Base-by-base conservation (phyloP, 64 coral and sea anemone genomes). In the Dendronephthya gigantea region DNA sequence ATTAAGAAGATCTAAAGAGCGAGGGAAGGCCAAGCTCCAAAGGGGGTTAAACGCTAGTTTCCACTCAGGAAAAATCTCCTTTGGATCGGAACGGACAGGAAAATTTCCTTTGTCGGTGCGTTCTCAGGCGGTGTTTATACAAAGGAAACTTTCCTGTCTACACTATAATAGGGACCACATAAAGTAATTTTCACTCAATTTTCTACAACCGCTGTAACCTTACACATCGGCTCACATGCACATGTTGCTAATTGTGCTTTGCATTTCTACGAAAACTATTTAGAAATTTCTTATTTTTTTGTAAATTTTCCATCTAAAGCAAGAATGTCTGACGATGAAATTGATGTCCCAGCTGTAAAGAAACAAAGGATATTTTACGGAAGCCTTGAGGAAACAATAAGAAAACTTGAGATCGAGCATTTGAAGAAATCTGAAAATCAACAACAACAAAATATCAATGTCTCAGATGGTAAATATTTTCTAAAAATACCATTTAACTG, bases 371-470 rank as follows among this genome's bases (percentile, higher is more conserved):
- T 98, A 52, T 84, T 91, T 82, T 98, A 93, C 88, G 95, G 95
- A 30, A 98, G 95, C 84, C 88, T 98, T 40, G 95, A 98, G 28
- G 72, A 34, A 79, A 79, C 72, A 9, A 79, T 79, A 17, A 34
- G 72, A 87, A 85, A 91, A 82, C 58, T 91, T 2, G 95, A 98
- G 40, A 93, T 85, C 83, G 92, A 98, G 29, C 92, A 90, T 17
- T 55, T 98, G 38, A 84, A 87, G 23, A 89, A 84, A 45, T 87
- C 75, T 22, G 82, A 70, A 29, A 51, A 86, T 83, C 84, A 55
- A n/a, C 87, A 90, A 82, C 84, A 55, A n/a, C 87, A 90, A 82
- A 98, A 98, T 98, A 98, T 98, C 45, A 98, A 98, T 88, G 93
- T 98, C 40, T 84, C 86, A 39, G 92, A 91, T 82, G 95, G 95